A percentile compares a stretch with the other conserved stretches of the same genome.
phyloP scores from a whole-genome alignment of 2,797 vertebrate genomes.

The Hyperoplus immaculatus region DNA sequence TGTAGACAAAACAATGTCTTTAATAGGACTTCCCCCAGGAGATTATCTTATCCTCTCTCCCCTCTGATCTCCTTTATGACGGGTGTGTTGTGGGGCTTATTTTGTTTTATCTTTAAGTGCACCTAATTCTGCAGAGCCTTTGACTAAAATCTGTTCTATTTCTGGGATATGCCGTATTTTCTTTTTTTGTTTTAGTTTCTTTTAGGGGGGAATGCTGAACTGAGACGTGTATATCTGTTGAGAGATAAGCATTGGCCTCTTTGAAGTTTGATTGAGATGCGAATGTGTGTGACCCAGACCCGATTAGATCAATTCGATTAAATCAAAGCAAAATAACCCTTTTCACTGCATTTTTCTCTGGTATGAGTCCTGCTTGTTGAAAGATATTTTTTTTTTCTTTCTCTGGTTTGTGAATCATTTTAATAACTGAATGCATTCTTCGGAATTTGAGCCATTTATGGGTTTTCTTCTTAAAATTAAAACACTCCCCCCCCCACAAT shows the following conservation, averaged over 20 bases:
- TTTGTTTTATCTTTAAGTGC: slow-evolving; percentile 42
- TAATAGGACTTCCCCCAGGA: slow-evolving; percentile 48
- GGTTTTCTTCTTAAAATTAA: neutral
- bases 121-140: slow-evolving; percentile 22
- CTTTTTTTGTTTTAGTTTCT: too few species aligned
- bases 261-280: slow-evolving; percentile 24
- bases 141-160: slow-evolving; percentile 20
- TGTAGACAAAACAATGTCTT: slow-evolving; percentile 52
- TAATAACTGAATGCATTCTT: neutral
- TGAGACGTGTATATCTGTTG: slow-evolving; percentile 9
- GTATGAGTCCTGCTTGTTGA: neutral
- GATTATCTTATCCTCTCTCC: slow-evolving; percentile 46
- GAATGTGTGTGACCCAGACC: slow-evolving; percentile 12
- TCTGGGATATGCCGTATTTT: slow-evolving; percentile 17
- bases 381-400: neutral
- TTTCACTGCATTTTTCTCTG: slow-evolving; percentile 6
- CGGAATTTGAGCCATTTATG: neutral
- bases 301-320: slow-evolving; percentile 12
- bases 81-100: neutral
- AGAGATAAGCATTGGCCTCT: slow-evolving; percentile 35
- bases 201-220: slow-evolving; percentile 8
- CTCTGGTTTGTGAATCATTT: neutral
- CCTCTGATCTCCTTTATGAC: slow-evolving; percentile 16
- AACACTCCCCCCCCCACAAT: neutral
- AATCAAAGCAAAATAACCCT: slow-evolving; percentile 36